Evolutionary conservation across 2,888 invertebrate genomes (phyloP), one percentile per base, ranked within the genome.

Genomic region (Copidosoma aretas): DNA sequence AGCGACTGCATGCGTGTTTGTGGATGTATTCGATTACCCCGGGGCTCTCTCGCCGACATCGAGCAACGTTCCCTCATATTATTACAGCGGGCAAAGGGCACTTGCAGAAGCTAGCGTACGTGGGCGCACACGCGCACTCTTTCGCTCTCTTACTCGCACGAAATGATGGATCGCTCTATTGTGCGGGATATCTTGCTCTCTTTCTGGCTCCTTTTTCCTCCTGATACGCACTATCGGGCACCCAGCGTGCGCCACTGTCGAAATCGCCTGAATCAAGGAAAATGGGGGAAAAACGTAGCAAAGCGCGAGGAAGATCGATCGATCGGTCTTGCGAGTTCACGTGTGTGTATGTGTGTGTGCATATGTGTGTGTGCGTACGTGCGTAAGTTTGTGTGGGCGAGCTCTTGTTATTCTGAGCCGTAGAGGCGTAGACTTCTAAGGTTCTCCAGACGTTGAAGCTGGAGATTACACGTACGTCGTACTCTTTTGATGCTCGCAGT

Each of bases 121-220:
- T 51, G 60, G n/a, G 17, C 76, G 80, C 81, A 78, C 80, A 80
- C 80, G 79, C 79, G 81, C 79, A 79, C 78, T 32, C 3, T 32
- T 5, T 32, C 32, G 32, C 4, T 32, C 32, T 32, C 32, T 32
- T 32, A 5, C 32, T 77, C 78, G 76, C 77, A 77, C 77, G 75
- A 80, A 80, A 83, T 83, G 83, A 83, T 83, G 79, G 83, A 83
- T 83, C 81, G 82, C 81, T 83, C 81, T 78, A 83, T 83, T 83
- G 83, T 83, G 78, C 76, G 75, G 75, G 32, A 32, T 8, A 32
- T 32, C 8, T 32, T 8, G 32, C 8, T 32, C 32, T 32, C 32
- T 32, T 8, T 32, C 8, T 8, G 32, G 3, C 32, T 32, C 32
- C 32, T 8, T 32, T 32, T 32, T 32, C 32, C 32, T 32, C 52